phyloP scores from a whole-genome alignment of 2,888 invertebrate species.

The Campoplex capitator region DNA sequence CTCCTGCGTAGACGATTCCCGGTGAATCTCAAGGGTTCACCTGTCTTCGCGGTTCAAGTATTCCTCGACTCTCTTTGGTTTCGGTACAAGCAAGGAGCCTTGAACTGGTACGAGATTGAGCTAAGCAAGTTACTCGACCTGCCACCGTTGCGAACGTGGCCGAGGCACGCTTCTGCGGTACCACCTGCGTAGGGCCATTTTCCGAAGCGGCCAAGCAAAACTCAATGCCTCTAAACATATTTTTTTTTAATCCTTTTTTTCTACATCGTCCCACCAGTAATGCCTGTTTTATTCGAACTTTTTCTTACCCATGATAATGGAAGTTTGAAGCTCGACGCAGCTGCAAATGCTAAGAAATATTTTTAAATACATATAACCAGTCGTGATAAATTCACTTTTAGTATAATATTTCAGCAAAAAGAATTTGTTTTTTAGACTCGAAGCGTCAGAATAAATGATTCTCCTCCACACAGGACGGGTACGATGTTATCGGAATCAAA shows the following conservation, averaged over 20 bases:
- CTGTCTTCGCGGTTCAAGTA: constrained; percentile 62
- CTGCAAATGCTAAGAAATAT: background rate
- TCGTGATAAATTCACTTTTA: too few species aligned
- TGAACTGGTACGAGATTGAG: constrained; percentile 25
- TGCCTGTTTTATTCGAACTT: constrained; percentile 3
- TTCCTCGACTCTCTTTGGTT: constrained; percentile 20
- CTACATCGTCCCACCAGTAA: background rate
- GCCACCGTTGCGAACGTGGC: constrained; percentile 1
- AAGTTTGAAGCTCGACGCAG: background rate
- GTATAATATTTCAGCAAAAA: background rate
- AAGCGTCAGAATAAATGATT: constrained; percentile 7
- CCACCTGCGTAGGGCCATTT: constrained; percentile 63
- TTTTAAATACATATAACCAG: background rate
- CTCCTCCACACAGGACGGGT: background rate
- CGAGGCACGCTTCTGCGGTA: constrained; percentile 55
- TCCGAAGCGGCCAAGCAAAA: constrained; percentile 59
- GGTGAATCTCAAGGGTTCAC: constrained; percentile 55
- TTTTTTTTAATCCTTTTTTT: background rate
- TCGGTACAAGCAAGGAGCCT: constrained; percentile 5
- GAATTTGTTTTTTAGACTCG: background rate
- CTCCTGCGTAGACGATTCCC: constrained; percentile 12
- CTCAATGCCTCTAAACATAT: constrained; percentile 2
- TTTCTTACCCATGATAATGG: background rate
- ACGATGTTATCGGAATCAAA: background rate
- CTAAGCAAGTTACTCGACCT: constrained; percentile 28